Evolutionary conservation across 1,140 invertebrate species (phyloP).

Genomic region (Nomia melanderi): DNA sequence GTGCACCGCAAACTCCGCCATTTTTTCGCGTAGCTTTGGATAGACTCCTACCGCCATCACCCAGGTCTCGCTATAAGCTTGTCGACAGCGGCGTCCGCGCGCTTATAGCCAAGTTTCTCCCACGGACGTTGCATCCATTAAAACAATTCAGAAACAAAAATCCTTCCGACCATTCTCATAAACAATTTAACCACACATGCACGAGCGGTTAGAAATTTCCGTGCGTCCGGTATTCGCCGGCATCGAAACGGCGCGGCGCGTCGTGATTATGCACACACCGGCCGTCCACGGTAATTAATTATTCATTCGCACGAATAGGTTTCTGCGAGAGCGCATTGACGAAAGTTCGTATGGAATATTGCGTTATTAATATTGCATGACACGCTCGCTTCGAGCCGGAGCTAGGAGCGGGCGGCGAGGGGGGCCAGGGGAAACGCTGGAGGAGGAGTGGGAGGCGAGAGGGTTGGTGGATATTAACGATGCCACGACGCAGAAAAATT

Average conservation of each 20-base stretch:
- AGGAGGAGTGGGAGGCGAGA: no score
- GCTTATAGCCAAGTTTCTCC: no score
- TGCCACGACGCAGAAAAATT: slow-evolving; percentile 32
- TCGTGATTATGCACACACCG: background rate
- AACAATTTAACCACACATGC: background rate
- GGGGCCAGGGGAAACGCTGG: background rate
- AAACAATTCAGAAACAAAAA: no score
- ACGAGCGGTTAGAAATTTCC: background rate
- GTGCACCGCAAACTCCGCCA: background rate
- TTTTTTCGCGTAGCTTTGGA: background rate
- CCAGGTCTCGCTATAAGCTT: background rate
- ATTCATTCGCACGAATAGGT: slow-evolving; percentile 10
- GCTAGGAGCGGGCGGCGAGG: background rate
- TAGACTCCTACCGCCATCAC: slow-evolving; percentile 1
- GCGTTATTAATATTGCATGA: slow-evolving; percentile 37
- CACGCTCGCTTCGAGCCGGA: background rate
- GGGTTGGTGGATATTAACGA: slow-evolving; percentile 26
- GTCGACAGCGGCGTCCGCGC: background rate
- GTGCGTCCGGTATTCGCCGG: background rate
- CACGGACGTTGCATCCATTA: no score
- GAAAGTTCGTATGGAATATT: slow-evolving; percentile 24
- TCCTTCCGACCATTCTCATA: background rate
- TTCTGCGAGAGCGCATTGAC: background rate
- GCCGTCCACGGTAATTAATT: background rate
- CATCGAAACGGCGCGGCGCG: background rate